Base-by-base conservation (phyloP, 2,113 vertebrate species). In the Campylorhamphus procurvoides region DNA sequence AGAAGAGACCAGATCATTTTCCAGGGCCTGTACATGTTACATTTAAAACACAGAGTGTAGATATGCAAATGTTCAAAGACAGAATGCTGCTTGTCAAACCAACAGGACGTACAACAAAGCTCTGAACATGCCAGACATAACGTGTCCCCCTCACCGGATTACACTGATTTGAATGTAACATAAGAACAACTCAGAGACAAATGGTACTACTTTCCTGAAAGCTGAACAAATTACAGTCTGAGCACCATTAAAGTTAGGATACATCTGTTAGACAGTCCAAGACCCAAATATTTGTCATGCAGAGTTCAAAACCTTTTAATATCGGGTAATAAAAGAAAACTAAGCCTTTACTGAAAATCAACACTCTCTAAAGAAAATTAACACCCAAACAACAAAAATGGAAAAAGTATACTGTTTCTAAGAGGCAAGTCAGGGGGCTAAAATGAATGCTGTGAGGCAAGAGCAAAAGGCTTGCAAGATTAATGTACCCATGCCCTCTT, bases 401-500 rank as follows among this genome's bases (percentile, higher is more conserved):
- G 33, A 63, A 73, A 85, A 39, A 69, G 15, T 52, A 40, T 11
- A 59, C 7, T 0, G 23, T 35, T 83, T 89, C 72, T 64, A 56
- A 81, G 1, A 71, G 18, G 19, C 12, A 90, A 71, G 6, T 49
- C 12, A 56, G 5, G 8, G 10, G 14, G 13, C 29, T 90, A 85
- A 93, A 90, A 72, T 7, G 28, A 91, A 87, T 37, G 14, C 31
- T 74, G 72, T 20, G 18, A 89, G 73, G 53, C 2, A 12, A 78
- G 44, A 72, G 68, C 64, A 93, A 84, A 89, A 86, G n/a, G 56
- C 33, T 67, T 11, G 0, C 14, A 72, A 78, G 79, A 95, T 84
- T 84, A 89, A 95, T 7, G 8, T 56, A 23, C 29, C 72, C 82
- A 37, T 88, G 94, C 56, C 90, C 90, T 81, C 92, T 67, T 72